Conservation (phyloP, 2,888 invertebrate species). For the Empis stercorea region DNA sequence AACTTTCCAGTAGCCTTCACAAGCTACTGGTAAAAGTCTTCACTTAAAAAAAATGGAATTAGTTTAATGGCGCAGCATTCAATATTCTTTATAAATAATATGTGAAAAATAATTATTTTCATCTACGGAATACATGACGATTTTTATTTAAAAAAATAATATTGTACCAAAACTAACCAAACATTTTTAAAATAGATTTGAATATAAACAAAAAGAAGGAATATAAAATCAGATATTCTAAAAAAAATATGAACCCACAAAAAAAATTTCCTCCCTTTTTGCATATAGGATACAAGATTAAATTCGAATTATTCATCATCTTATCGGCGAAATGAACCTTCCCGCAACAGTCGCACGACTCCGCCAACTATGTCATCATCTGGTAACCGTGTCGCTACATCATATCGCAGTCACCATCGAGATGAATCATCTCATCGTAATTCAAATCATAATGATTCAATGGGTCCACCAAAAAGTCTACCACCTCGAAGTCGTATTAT, state of each 20-base stretch:
- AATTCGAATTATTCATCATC: constrained; percentile 28
- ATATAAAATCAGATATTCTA: constrained; percentile 13
- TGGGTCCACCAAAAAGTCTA: constrained; percentile 34
- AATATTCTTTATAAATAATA: no score
- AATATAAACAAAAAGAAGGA: background rate
- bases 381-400: constrained; percentile 17
- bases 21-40: no score
- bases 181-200: no score
- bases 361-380: constrained; percentile 19
- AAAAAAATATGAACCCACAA: constrained; percentile 18
- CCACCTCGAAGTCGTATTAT: constrained; percentile 29
- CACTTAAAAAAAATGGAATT: no score
- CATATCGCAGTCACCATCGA: constrained; percentile 15
- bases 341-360: constrained; percentile 31
- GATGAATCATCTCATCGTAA: constrained; percentile 10
- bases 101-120: no score
- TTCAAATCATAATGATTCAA: constrained; percentile 19
- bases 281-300: constrained; percentile 20
- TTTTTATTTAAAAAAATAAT: no score
- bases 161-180: no score
- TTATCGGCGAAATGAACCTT: constrained; percentile 27
- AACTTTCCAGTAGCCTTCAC: no score
- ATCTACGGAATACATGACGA: no score
- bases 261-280: constrained; percentile 18
- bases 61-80: no score